Percentiles rank a stretch among this genome's conserved stretches.
Evolutionary conservation across 2,888 invertebrate genomes (phyloP).

Genomic region (Quadroppia sp.): DNA sequence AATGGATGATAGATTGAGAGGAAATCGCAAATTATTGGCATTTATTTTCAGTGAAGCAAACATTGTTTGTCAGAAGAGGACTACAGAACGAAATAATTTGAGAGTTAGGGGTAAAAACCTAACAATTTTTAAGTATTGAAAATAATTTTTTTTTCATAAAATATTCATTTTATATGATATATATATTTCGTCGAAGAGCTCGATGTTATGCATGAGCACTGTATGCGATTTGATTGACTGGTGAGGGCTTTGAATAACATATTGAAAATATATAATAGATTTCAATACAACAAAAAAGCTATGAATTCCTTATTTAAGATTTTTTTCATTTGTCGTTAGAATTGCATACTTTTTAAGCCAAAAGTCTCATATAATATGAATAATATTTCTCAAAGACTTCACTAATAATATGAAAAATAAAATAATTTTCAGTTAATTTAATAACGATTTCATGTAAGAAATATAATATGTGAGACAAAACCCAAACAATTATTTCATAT

Average conservation of each 20-base stretch:
- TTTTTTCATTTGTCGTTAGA: background rate
- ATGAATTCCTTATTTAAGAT: background rate
- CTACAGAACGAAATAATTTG: background rate
- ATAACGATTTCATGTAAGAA: no score
- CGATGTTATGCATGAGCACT: conserved; percentile 6
- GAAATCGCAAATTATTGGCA: conserved; percentile 36
- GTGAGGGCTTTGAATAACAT: background rate
- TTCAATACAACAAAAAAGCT: background rate
- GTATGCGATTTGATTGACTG: conserved; percentile 5
- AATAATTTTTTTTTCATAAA: background rate
- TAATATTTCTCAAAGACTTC: no score
- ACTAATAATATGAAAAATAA: no score
- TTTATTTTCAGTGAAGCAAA: conserved; percentile 28
- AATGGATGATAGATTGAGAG: conserved; percentile 33
- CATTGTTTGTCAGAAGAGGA: conserved; percentile 3
- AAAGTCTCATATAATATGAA: no score
- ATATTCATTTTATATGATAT: background rate
- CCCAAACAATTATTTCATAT: no score
- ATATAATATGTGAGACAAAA: no score
- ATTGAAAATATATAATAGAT: background rate
- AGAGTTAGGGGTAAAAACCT: no score
- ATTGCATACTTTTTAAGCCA: no score
- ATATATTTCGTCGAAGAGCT: background rate
- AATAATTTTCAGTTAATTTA: no score
- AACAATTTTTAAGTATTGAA: background rate